A percentile compares a stretch with the other conserved stretches of the same genome.
Evolutionary conservation across 2,888 invertebrate species (phyloP).

Genomic region (Cantharis rustica): DNA sequence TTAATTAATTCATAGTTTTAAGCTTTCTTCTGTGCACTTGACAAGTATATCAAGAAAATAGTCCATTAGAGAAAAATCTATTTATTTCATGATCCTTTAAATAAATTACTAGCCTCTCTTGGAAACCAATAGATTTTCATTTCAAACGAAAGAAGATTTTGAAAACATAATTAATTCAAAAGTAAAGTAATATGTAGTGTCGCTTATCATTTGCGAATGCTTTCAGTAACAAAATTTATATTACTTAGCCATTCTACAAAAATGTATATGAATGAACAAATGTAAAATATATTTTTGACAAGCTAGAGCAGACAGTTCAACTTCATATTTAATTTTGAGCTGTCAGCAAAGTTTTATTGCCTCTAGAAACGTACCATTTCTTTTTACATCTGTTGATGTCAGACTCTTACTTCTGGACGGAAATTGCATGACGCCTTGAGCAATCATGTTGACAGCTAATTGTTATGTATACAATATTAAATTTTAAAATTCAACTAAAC

Average conservation of each 20-base stretch:
- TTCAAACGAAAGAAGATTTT: neutral
- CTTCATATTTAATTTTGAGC: conserved; percentile 50
- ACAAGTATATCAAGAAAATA: neutral
- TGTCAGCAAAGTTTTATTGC: conserved; percentile 51
- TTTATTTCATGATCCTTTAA: neutral
- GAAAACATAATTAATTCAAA: neutral
- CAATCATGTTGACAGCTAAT: conserved; percentile 30
- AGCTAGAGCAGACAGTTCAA: conserved; percentile 42
- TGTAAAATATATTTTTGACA: conserved; percentile 27
- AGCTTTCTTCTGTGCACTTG: neutral
- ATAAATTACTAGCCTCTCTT: neutral
- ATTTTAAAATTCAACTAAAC: neutral
- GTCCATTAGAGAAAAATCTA: neutral
- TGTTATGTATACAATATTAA: conserved; percentile 17
- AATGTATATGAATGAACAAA: conserved; percentile 18
- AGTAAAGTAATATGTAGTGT: neutral
- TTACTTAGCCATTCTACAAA: neutral
- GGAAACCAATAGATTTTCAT: neutral
- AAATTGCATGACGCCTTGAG: conserved; percentile 44
- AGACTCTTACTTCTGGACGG: conserved; percentile 43
- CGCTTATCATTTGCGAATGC: neutral
- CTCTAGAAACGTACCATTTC: conserved; percentile 46
- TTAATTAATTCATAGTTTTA: neutral
- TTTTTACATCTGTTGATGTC: conserved; percentile 49
- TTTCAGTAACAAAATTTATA: neutral